Base-by-base conservation (phyloP, 2,113 vertebrate genomes). In the Ophiodon elongatus region DNA sequence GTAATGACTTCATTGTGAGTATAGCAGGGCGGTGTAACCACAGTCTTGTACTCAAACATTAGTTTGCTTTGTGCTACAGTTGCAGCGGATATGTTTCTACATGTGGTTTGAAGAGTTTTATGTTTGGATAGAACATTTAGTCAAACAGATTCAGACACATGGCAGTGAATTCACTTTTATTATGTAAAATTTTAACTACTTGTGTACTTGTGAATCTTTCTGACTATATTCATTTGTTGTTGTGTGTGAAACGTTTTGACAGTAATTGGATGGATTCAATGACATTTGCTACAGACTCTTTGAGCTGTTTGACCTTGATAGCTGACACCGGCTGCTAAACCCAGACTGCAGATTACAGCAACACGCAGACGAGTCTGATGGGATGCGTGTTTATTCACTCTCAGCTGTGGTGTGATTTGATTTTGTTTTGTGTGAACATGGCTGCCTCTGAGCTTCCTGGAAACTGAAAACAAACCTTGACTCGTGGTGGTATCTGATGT, bases 381-480 rank as follows among this genome's bases (percentile, higher is more conserved):
- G 15, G 59, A 29, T 19, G 59, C 50, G 13, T 54, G 29, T 50
- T 39, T 29, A 21, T 76, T 72, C 31, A 6, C 74, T 50, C 56
- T 74, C 85, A 82, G 83, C 76, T 90, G 82, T 60, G 68, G 23
- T 73, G 82, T 62, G 57, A 62, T 85, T 70, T 65, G 76, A 76
- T 85, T 79, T 60, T 56, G 84, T 90, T 79, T 65, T 59, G 81
- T 45, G 77, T 47, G 83, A 85, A 83, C 47, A 4, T 50, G 11
- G 37, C 73, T 63, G 64, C 39, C 37, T 41, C 56, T 25, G 60
- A 74, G 77, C 68, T 68, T 64, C 71, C 57, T 60, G 79, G 31
- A 81, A 84, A 80, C 54, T 64, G 62, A 90, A 84, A 91, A 82
- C 92, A 91, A 67, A 83, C 85, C 86, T 88, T 82, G 78, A 85